Percentiles rank a stretch among this genome's conserved stretches.
phyloP scores from a whole-genome alignment of 2,113 vertebrate genomes.

The Hypanus sabinus region DNA sequence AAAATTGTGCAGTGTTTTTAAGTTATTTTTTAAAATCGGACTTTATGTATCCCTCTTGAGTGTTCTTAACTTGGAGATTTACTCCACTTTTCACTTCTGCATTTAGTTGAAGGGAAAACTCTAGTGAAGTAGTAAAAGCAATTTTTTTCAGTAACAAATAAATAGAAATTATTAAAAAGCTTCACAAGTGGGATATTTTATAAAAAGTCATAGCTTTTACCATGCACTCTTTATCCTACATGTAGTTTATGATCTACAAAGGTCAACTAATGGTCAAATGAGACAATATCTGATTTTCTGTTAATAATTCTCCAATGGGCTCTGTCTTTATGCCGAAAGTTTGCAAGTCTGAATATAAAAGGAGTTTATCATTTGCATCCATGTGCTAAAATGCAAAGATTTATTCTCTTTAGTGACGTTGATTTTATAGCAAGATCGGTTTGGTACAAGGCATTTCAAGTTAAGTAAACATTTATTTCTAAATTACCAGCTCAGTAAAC shows the following conservation, averaged over 20 bases:
- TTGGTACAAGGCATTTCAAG: slow-evolving; percentile 21
- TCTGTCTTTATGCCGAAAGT: background rate
- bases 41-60: background rate
- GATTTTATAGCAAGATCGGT: background rate
- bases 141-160: background rate
- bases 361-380: background rate
- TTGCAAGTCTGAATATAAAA: background rate
- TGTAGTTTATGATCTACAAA: background rate
- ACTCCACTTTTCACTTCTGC: background rate
- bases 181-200: background rate
- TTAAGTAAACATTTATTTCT: background rate
- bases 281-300: slow-evolving; percentile 20
- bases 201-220: background rate
- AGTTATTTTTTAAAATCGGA: background rate
- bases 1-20: background rate
- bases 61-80: background rate
- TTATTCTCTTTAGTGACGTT: background rate
- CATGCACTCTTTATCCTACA: background rate
- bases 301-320: slow-evolving; percentile 32
- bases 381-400: background rate
- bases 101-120: background rate
- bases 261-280: slow-evolving; percentile 22
- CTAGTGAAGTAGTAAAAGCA: background rate
- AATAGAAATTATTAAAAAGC: background rate
- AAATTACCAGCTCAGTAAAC: background rate